phyloP scores from a whole-genome alignment of 2,888 invertebrate species.

The Lasioglossum marginatum region DNA sequence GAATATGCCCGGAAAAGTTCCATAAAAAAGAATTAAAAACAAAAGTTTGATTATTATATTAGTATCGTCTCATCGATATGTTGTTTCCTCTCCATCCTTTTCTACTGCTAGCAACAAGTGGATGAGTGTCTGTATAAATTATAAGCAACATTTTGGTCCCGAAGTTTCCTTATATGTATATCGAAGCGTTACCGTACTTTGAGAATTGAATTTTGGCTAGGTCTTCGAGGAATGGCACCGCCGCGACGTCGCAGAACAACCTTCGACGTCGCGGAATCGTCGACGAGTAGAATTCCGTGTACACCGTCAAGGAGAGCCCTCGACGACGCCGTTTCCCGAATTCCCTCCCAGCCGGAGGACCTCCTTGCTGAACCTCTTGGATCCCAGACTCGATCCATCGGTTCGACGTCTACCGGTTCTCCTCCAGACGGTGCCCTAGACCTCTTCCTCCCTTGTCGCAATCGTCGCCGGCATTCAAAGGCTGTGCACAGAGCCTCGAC shows the following conservation, averaged over 20 bases:
- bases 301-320: constrained; percentile 61
- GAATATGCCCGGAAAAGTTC: neutral
- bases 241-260: constrained; percentile 21
- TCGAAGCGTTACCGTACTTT: neutral
- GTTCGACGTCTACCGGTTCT: constrained; percentile 15
- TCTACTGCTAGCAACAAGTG: neutral
- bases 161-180: neutral
- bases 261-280: constrained; percentile 31
- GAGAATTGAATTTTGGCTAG: neutral
- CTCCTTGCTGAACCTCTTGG: constrained; percentile 40
- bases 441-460: neutral
- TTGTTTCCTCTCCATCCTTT: neutral
- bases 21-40: neutral
- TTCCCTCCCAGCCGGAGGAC: constrained; percentile 68
- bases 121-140: neutral
- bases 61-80: too few relatives aligned
- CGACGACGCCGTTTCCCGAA: constrained; percentile 67
- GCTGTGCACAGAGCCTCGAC: constrained; percentile 44
- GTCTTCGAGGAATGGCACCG: neutral
- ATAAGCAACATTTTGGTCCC: neutral
- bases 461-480: constrained; percentile 69
- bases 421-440: neutral
- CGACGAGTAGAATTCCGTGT: constrained; percentile 76
- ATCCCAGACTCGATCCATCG: constrained; percentile 64
- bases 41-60: neutral